Evolutionary conservation across 2,113 vertebrate genomes (phyloP), one percentile per base, ranked within the genome.

Genomic region (Saguinus midas): DNA sequence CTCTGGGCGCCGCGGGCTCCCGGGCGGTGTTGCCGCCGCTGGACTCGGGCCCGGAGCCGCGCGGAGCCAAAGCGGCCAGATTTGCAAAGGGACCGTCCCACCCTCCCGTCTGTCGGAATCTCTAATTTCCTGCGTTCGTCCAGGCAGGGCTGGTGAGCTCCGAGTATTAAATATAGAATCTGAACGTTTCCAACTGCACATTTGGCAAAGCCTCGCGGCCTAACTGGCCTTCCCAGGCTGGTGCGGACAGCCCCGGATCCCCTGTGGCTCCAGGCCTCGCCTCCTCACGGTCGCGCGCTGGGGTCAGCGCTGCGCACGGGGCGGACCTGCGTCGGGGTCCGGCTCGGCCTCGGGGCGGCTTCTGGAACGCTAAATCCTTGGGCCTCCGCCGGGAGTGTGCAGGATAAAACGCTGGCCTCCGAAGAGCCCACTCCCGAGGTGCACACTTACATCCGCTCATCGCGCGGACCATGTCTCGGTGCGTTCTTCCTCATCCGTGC

Each of bases 41-140:
- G 66, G 66, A n/a, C 32, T 16, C 66, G 66, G 66, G 66, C 66
- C 66, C 13, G 7, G 29, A 6, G 97, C 95, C 93, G 73, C 91
- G 98, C 92, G 96, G 43, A 80, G 98, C 96, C 97, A 98, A 93
- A 96, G 61, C 57, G 18, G 97, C 98, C 98, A 98, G 98, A 96
- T 98, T 98, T 98, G 97, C 97, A 96, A 97, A 98, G 96, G 96
- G 95, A 57, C 95, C 32, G 98, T 86, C 96, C 98, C 98, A 98
- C 98, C 98, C 87, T 97, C 90, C 98, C 96, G 92, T 98, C 98
- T 99, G 98, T 97, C 97, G 97, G 98, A 98, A 97, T 88, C 94
- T 93, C 96, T 97, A 90, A 97, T 97, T 97, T 96, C 90, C 96
- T 97, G 48, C 11, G 29, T 79, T 84, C 68, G 6, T 32, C 87